These are phyloP conservation scores for Thalassarche chlororhynchos DNA, from an alignment of 2,113 vertebrate species.

Conservation along the genomic window DNA sequence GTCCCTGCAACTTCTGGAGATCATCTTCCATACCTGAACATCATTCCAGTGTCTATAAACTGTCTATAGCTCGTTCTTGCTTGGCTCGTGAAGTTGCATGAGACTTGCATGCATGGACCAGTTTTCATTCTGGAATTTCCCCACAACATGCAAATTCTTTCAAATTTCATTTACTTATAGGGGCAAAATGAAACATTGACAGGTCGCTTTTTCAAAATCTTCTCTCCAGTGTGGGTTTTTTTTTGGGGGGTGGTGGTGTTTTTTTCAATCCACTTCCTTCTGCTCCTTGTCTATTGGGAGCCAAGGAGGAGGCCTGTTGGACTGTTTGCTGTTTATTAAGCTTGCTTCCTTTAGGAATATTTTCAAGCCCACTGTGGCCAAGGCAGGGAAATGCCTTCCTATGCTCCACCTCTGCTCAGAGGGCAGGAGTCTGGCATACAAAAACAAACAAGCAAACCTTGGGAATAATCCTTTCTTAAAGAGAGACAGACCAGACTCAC, in stretches of 20 bases:
- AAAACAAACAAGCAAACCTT: slow-evolving; percentile 13
- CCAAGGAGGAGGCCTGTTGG: background rate
- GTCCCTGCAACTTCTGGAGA: background rate
- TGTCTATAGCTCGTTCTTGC: background rate
- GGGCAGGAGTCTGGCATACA: background rate
- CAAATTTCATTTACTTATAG: background rate
- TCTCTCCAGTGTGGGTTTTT: background rate
- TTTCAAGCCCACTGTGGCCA: background rate
- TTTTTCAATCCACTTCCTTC: background rate
- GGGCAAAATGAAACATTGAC: background rate
- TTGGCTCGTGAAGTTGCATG: background rate
- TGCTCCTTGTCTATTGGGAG: background rate
- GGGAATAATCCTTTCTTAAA: background rate
- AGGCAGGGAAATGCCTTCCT: background rate
- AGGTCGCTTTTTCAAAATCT: background rate
- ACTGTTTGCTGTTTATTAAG: slow-evolving; percentile 20
- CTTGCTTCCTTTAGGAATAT: slow-evolving; percentile 18
- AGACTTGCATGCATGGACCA: background rate
- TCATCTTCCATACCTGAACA: background rate
- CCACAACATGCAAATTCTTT: background rate
- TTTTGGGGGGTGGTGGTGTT: too few species aligned
- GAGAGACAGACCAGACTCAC: background rate
- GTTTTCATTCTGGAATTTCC: background rate
- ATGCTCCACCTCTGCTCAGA: slow-evolving; percentile 1
- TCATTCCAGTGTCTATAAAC: background rate